Evolutionary conservation across 2,797 vertebrate genomes (phyloP).

Genomic region (Cossypha caffra): DNA sequence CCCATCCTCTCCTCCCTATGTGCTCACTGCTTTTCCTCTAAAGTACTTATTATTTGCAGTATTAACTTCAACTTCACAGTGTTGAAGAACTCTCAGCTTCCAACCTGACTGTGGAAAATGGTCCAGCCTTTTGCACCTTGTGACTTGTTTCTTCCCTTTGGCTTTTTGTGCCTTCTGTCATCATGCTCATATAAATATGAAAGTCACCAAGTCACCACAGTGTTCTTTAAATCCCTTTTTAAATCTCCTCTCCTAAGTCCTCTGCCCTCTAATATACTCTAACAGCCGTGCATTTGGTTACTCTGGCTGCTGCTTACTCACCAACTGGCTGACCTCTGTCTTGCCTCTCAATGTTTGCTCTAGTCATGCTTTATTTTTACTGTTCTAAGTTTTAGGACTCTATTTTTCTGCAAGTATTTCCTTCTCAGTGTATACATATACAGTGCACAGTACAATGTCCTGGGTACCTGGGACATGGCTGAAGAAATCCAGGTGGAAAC

Average conservation of each 20-base stretch:
- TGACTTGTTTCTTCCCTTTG: background rate
- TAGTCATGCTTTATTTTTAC: background rate
- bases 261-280: too few species aligned
- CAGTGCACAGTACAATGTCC: background rate
- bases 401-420: background rate
- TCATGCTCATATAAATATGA: background rate
- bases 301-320: background rate
- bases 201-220: background rate
- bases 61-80: background rate
- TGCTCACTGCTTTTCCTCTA: background rate
- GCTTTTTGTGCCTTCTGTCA: background rate
- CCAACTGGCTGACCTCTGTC: background rate
- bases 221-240: background rate
- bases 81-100: background rate
- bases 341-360: background rate
- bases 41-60: too few species aligned
- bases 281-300: too few species aligned
- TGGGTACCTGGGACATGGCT: background rate
- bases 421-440: background rate
- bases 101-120: fast-evolving
- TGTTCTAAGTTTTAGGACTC: background rate
- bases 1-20: background rate
- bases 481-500: background rate
- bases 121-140: background rate
- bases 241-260: too few species aligned